Evolutionary conservation across 2,797 vertebrate species (phyloP).

Genomic region (Glossophaga mutica): DNA sequence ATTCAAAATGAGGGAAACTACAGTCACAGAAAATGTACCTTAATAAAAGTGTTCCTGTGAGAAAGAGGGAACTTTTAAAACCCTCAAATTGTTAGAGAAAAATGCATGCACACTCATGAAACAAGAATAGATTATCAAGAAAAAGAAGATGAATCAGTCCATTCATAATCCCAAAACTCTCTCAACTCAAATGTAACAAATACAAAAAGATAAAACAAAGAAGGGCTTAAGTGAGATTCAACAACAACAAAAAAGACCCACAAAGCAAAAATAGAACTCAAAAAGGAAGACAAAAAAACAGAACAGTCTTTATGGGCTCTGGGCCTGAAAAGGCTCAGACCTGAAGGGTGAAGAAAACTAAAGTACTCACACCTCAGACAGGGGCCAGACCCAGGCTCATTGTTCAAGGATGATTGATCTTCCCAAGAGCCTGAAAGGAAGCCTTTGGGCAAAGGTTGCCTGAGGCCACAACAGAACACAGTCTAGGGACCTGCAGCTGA

Average conservation of each 20-base stretch:
- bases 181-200: neutral
- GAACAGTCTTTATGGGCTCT: neutral
- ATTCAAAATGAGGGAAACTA: neutral
- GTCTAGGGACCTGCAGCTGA: neutral
- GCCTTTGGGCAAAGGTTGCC: neutral
- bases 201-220: neutral
- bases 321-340: neutral
- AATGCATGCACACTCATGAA: neutral
- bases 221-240: neutral
- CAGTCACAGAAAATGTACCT: neutral
- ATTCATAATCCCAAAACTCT: neutral
- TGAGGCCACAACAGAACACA: neutral
- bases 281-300: neutral
- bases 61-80: neutral
- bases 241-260: neutral
- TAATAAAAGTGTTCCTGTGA: neutral
- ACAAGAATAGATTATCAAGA: neutral
- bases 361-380: neutral
- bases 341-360: neutral
- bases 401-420: neutral
- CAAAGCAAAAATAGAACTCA: neutral
- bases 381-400: neutral
- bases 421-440: neutral
- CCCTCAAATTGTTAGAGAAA: neutral
- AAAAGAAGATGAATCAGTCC: neutral